Evolutionary conservation across 2,113 vertebrate genomes (phyloP).

Genomic region (Takifugu bimaculatus): DNA sequence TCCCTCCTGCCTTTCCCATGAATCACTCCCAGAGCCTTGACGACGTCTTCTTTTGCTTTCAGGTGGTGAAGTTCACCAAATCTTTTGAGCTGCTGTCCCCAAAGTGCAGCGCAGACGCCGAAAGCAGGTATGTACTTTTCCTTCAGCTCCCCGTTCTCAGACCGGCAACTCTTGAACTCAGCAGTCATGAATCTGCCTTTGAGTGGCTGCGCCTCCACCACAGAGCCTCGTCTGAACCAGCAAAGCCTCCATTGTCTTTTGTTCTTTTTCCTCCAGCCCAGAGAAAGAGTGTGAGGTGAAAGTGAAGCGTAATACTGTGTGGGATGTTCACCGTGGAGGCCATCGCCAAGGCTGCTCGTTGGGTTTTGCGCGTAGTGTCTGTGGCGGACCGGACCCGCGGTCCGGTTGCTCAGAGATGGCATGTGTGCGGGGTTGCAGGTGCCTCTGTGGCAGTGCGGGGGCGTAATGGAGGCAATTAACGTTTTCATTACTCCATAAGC

Average conservation of each 20-base stretch:
- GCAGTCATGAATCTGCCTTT: slow-evolving; percentile 4
- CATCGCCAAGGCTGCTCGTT: too few relatives aligned
- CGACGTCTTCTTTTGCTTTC: slow-evolving; percentile 31
- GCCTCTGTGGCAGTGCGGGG: slow-evolving; percentile 41
- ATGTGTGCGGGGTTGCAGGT: slow-evolving; percentile 34
- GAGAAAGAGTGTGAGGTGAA: slow-evolving; percentile 44
- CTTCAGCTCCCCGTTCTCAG: neutral
- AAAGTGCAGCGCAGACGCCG: slow-evolving; percentile 93
- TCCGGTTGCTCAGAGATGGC: neutral
- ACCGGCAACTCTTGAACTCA: neutral
- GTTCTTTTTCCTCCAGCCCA: slow-evolving; percentile 43
- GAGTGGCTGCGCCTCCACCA: neutral
- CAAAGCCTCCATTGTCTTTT: slow-evolving; percentile 50
- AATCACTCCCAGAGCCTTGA: neutral
- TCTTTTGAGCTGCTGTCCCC: slow-evolving; percentile 98
- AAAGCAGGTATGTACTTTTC: slow-evolving; percentile 81
- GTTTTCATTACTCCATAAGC: slow-evolving; percentile 63
- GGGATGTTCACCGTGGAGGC: slow-evolving; percentile 52
- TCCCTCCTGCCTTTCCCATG: neutral
- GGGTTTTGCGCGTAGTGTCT: too few relatives aligned
- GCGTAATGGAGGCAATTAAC: slow-evolving; percentile 58
- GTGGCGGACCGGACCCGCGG: neutral
- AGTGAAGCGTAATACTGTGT: slow-evolving; percentile 55
- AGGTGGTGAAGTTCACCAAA: slow-evolving; percentile 99
- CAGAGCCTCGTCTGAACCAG: slow-evolving; percentile 16